Conservation (phyloP, 2,888 invertebrate species). For the Drosophila kanekoi region DNA sequence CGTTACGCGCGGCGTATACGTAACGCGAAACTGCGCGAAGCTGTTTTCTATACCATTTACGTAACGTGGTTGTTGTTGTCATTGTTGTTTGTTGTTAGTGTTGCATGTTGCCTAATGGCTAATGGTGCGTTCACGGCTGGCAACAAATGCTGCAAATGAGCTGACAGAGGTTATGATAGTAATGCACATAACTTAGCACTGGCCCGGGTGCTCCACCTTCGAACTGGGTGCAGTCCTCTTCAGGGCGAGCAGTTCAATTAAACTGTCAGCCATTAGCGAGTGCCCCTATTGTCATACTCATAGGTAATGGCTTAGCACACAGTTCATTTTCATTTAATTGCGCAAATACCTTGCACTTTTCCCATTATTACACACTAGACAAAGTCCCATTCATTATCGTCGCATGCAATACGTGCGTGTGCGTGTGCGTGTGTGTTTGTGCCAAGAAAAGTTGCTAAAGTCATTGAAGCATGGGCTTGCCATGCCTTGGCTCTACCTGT, state of each 20-base stretch:
- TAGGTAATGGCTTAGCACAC: conserved; percentile 69
- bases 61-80: conserved; percentile 14
- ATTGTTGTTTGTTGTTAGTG: conserved; percentile 15
- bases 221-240: conserved; percentile 50
- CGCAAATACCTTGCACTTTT: conserved; percentile 62
- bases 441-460: conserved; percentile 54
- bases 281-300: conserved; percentile 51
- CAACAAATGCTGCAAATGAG: conserved; percentile 77
- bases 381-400: conserved; percentile 52
- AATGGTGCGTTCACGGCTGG: conserved; percentile 57
- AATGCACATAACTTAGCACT: conserved; percentile 44
- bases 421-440: conserved; percentile 5
- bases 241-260: conserved; percentile 57
- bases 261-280: conserved; percentile 69
- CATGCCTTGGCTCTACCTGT: conserved; percentile 44
- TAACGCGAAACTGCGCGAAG: conserved; percentile 42
- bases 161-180: conserved; percentile 73
- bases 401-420: conserved; percentile 29
- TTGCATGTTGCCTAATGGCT: conserved; percentile 52
- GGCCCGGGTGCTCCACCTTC: neutral
- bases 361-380: conserved; percentile 64
- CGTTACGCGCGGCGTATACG: conserved; percentile 65
- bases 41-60: conserved; percentile 34
- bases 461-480: conserved; percentile 41
- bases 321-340: conserved; percentile 74